Evolutionary conservation across 2,888 invertebrate species (phyloP).

Genomic region (Eledone cirrhosa): DNA sequence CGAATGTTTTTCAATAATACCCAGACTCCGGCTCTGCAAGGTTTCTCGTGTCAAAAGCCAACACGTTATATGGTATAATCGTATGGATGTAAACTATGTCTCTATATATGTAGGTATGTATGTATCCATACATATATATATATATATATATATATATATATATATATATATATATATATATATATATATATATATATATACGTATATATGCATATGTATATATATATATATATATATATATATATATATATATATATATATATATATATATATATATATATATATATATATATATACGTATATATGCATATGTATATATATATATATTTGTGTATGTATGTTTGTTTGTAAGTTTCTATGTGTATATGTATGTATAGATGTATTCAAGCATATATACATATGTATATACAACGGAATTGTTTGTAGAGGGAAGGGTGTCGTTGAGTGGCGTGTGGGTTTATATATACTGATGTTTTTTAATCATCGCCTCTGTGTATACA

Average conservation of each 20-base stretch:
- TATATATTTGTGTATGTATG: not conserved
- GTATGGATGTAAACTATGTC: not conserved
- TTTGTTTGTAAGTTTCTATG: not conserved
- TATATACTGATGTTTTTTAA: too few relatives aligned
- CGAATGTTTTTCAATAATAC: not conserved
- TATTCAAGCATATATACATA: too few relatives aligned
- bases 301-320: not conserved
- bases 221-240: not conserved
- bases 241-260: not conserved
- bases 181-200: not conserved
- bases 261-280: not conserved
- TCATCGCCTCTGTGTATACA: too few relatives aligned
- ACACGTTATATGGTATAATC: too few relatives aligned
- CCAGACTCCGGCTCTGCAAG: not conserved
- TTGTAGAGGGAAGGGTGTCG: too few relatives aligned
- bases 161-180: constrained; percentile 27
- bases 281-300: not conserved
- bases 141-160: constrained; percentile 30
- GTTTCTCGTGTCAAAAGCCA: not conserved
- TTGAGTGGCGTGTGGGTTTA: too few relatives aligned
- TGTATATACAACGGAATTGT: too few relatives aligned
- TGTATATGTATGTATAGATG: constrained; percentile 20
- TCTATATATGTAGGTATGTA: not conserved
- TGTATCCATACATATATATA: constrained; percentile 29
- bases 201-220: not conserved